Conservation (phyloP, 37 sponge, comb jelly and placozoan species). For the Ephydatia muelleri region DNA sequence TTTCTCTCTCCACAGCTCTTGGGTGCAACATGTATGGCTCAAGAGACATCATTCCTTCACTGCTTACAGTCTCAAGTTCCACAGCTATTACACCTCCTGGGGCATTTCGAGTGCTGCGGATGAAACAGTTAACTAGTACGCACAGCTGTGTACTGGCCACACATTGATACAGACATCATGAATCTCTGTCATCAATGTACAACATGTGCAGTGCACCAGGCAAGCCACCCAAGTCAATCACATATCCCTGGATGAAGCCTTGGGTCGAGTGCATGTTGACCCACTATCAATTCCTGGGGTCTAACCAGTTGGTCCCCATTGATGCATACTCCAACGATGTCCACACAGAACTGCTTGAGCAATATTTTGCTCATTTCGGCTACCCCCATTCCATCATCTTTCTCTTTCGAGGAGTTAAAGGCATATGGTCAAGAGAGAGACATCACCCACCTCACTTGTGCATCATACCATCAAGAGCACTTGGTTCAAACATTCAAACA, state of each 20-base stretch:
- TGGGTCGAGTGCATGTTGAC: constrained; percentile 16
- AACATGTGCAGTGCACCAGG: not conserved
- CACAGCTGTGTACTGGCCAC: constrained; percentile 23
- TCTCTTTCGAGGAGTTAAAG: too few relatives aligned
- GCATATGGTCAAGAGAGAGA: too few relatives aligned
- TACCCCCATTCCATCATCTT: too few relatives aligned
- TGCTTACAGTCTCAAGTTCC: constrained; percentile 1
- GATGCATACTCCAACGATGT: constrained; percentile 5
- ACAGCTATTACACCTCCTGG: constrained; percentile 24
- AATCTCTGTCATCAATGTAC: not conserved
- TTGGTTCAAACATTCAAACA: too few relatives aligned
- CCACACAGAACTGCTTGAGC: not conserved
- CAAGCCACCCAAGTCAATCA: too few relatives aligned
- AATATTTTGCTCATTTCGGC: too few relatives aligned
- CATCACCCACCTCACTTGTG: too few relatives aligned
- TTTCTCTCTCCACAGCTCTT: constrained; percentile 17
- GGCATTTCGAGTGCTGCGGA: too few relatives aligned
- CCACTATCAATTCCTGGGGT: not conserved
- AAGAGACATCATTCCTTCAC: constrained; percentile 38
- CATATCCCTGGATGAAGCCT: not conserved
- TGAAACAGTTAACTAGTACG: too few relatives aligned
- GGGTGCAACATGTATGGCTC: constrained; percentile 29
- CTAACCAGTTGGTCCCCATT: not conserved
- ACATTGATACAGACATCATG: constrained; percentile 6
- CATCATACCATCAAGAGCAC: too few relatives aligned